Evolutionary conservation across 2,113 vertebrate species (phyloP).

Genomic region (Zosterops japonicus): DNA sequence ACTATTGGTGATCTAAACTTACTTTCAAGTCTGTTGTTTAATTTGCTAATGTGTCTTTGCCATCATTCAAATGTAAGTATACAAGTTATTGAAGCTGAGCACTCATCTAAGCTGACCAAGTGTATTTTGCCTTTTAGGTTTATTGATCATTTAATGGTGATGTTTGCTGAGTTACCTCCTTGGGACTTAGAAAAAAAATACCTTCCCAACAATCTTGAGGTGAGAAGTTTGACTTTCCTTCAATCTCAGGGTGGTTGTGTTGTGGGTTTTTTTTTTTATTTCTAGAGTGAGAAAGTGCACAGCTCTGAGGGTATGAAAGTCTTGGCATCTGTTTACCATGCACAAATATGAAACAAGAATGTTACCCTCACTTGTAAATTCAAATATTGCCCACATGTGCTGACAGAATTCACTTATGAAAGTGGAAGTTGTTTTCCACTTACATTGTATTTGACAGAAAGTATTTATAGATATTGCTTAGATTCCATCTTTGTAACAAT

Average conservation of each 20-base stretch:
- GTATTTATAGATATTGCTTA: not conserved
- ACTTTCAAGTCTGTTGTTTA: not conserved
- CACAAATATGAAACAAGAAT: not conserved
- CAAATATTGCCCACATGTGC: not conserved
- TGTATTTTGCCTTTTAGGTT: constrained; percentile 78
- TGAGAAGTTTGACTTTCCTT: constrained; percentile 67
- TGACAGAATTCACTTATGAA: not conserved
- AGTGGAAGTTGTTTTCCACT: not conserved
- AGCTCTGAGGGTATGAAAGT: not conserved
- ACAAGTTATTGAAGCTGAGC: not conserved
- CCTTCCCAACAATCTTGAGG: constrained; percentile 82
- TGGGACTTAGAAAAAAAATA: constrained; percentile 94
- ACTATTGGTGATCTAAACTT: not conserved
- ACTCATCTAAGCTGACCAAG: not conserved
- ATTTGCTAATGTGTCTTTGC: not conserved
- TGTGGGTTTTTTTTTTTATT: not conserved
- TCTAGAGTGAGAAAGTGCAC: not conserved
- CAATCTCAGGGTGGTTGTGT: not conserved
- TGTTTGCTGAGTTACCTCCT: constrained; percentile 91
- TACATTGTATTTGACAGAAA: not conserved
- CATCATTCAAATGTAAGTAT: not conserved
- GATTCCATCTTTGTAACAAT: not conserved
- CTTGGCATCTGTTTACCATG: not conserved
- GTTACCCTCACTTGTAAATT: not conserved
- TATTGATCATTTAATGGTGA: constrained; percentile 86